These are phyloP conservation scores for Drosophila lacertosa DNA, from an alignment of 1,140 invertebrate genomes.

Conservation along the genomic window DNA sequence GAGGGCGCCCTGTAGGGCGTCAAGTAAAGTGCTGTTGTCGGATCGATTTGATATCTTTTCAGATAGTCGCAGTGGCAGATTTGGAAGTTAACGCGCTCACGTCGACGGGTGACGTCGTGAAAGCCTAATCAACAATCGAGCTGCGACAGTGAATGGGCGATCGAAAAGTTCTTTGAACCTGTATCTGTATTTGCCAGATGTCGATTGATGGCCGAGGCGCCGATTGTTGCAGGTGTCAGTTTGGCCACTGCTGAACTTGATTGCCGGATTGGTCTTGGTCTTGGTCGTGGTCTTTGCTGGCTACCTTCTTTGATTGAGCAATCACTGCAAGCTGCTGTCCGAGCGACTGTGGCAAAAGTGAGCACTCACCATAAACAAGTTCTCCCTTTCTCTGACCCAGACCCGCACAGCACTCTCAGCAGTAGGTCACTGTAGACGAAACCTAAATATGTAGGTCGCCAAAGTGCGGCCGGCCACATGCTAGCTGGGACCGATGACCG, in stretches of 20 bases:
- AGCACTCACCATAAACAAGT: conserved; percentile 48
- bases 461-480: conserved; percentile 17
- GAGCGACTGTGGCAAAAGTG: conserved; percentile 60
- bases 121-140: conserved; percentile 38
- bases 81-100: conserved; percentile 14
- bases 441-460: conserved; percentile 39
- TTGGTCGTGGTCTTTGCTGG: neutral
- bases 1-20: neutral
- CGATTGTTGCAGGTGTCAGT: conserved; percentile 28
- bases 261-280: conserved; percentile 6
- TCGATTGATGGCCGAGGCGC: conserved; percentile 29
- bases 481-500: conserved; percentile 27
- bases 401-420: conserved; percentile 50
- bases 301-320: conserved; percentile 48
- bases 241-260: conserved; percentile 23
- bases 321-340: conserved; percentile 33
- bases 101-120: conserved; percentile 43
- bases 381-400: conserved; percentile 78
- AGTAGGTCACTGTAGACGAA: conserved; percentile 61
- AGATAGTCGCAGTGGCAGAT: neutral
- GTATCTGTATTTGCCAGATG: conserved; percentile 20
- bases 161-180: conserved; percentile 60
- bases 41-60: neutral
- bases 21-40: neutral
- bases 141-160: conserved; percentile 35